Base-by-base conservation (phyloP, 2,113 vertebrate genomes). In the Cisticola juncidis region DNA sequence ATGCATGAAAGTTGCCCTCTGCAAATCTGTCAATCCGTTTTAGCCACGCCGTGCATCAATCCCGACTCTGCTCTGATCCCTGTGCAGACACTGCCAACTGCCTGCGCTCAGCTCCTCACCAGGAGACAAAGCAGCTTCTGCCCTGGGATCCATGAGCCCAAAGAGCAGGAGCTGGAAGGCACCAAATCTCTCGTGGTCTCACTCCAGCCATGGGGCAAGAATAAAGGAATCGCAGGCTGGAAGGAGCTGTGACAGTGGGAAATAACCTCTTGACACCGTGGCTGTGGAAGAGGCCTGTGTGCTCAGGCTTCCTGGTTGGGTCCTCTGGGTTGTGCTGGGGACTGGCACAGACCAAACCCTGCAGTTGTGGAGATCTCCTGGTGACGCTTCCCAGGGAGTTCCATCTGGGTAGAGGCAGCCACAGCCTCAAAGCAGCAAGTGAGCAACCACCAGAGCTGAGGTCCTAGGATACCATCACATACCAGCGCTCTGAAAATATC, bases 1-100 rank as follows among this genome's bases (percentile, higher is more conserved):
- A 90, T 7, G 54, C 84, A 86, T 76, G 71, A 70, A 94, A 90
- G 90, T 77, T 71, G 87, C 79, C 91, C 94, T 92, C 54, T 85
- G 90, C 71, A 69, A 38, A 96, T 77, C 81, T 90, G 79, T 93
- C 93, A 48, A 69, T 94, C 50, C 2, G 0, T 69, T 94, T 93
- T 83, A 90, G 71, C 4, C 15, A 84, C 2, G 18, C 81, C 0
- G 1, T 94, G 93, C 89, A 81, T 96, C 95, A 94, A 16, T 65
- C 42, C 68, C 38, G 4, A 3, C 38, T 35, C 62, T 28, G 68
- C 74, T 81, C 28, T 19, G 61, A 86, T 76, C 90, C 54, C 66
- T 14, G 68, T 0, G 1, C 72, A 35, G 74, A 53, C 47, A 18
- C 87, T 95, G 95, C 93, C 87, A 79, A 36, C 60, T 78, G 83